Evolutionary conservation across 1,140 invertebrate genomes (phyloP).

Genomic region (Vanessa tameamea): DNA sequence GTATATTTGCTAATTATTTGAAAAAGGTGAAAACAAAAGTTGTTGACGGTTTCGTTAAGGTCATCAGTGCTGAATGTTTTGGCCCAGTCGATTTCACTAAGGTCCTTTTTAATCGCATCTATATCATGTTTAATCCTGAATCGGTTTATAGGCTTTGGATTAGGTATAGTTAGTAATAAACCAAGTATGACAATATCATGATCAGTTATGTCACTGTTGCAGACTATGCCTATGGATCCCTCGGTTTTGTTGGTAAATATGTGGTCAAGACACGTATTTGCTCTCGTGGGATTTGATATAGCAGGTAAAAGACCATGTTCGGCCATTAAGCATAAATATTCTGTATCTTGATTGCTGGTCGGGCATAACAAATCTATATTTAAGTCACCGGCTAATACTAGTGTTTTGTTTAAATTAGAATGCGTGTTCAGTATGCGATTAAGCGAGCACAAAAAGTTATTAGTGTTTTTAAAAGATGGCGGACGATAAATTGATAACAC

Average conservation of each 20-base stretch:
- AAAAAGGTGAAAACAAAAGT: conserved; percentile 11
- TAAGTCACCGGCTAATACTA: conserved; percentile 20
- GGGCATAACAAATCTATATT: conserved; percentile 32
- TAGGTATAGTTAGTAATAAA: conserved; percentile 1
- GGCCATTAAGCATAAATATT: conserved; percentile 34
- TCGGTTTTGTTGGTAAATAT: conserved; percentile 9
- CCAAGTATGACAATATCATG: conserved; percentile 23
- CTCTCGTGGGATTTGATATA: conserved; percentile 13
- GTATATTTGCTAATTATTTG: conserved; percentile 28
- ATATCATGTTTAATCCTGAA: conserved; percentile 8
- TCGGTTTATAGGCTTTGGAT: background rate
- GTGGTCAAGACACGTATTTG: conserved; percentile 16
- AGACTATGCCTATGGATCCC: conserved; percentile 11
- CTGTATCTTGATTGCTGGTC: conserved; percentile 5
- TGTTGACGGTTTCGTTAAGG: conserved; percentile 13
- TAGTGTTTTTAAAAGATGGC: conserved; percentile 9
- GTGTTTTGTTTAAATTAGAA: conserved; percentile 9
- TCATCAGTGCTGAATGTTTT: background rate
- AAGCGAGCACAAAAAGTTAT: conserved; percentile 25
- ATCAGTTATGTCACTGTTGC: conserved; percentile 26
- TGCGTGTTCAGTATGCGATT: conserved; percentile 8
- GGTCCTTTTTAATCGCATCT: conserved; percentile 21
- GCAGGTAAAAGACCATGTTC: conserved; percentile 8
- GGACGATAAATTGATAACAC: conserved; percentile 6
- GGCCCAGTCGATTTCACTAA: conserved; percentile 18